Evolutionary conservation across 1,140 invertebrate genomes (phyloP), one percentile per base, ranked within the genome.

Genomic region (Drosophila leontia): DNA sequence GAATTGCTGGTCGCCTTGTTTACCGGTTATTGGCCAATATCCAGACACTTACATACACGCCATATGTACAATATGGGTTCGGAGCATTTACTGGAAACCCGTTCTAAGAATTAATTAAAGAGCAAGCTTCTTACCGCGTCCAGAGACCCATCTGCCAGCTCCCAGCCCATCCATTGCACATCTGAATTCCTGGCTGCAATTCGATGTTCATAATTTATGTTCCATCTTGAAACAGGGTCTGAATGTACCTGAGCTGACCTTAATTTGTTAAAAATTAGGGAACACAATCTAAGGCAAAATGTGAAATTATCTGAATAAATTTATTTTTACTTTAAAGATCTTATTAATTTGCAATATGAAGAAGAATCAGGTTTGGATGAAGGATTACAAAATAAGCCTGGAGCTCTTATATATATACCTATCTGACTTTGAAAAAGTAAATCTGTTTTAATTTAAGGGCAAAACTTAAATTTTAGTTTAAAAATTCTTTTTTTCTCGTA

Each of bases 71-170:
- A 34, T 67, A 68, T 67, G 72, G 56, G 53, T 60, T 70, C 45
- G 64, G 45, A 53, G 78, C 37, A 87, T 75, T 76, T 61, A 83
- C 57, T 70, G 45, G 62, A 90, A 87, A 87, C 84, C 79, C 84
- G 84, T 87, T 87, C 85, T 88, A 80, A 90, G 84, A 90, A 87
- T 87, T 80, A 88, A 84, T 87, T 88, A 78, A 64, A 75, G 65
- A 87, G 68, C 80, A 61, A 86, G 69, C 65, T 41, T 75, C 76
- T 85, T 68, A n/a, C 58, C 34, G 51, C 17, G 51, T 55, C 41
- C 50, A 47, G 64, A 37, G 58, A 59, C 75, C 44, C 74, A 77
- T 70, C 51, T 57, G 13, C 39, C 61, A 44, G 57, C 51, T 44
- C 62, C 29, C 62, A 45, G 32, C 34, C 51, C 53, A 55, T 60